Percentiles rank a stretch among this genome's conserved stretches.
These are phyloP conservation scores for Python bivittatus DNA, from an alignment of 2,113 vertebrate species.

Conservation along the genomic window DNA sequence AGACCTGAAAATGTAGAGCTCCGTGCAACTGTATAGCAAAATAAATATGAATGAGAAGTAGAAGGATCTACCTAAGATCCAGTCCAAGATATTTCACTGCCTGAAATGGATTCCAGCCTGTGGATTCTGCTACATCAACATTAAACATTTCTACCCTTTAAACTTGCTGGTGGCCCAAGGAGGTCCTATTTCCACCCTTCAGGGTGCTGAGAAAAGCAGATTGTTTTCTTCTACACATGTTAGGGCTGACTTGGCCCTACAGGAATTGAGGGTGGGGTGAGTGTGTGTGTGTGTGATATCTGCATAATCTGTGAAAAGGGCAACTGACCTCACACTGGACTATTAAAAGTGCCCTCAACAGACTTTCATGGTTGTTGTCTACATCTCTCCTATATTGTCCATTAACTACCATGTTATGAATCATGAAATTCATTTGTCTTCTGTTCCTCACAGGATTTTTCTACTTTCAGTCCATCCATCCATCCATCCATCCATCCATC, in stretches of 20 bases:
- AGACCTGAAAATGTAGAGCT: background rate
- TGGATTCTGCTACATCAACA: too few species aligned
- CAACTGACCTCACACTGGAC: background rate
- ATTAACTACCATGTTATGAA: slow-evolving; percentile 7
- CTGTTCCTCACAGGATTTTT: slow-evolving; percentile 28
- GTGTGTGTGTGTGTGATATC: background rate
- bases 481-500: slow-evolving; percentile 6
- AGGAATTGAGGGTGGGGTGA: background rate
- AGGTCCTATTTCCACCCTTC: background rate
- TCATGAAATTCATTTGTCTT: slow-evolving; percentile 11
- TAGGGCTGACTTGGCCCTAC: background rate
- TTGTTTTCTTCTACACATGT: too few species aligned
- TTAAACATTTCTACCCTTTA: too few species aligned
- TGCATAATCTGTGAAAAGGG: background rate
- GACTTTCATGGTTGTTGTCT: background rate
- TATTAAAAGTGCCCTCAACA: background rate
- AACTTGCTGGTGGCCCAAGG: too few species aligned
- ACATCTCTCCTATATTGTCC: background rate
- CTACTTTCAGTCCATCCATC: slow-evolving; percentile 7
- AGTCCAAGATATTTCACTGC: too few species aligned
- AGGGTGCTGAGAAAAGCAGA: background rate
- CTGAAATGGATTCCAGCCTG: too few species aligned
- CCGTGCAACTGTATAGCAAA: too few species aligned
- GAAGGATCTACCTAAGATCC: too few species aligned
- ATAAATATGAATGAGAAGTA: too few species aligned